Evolutionary conservation across 2,888 invertebrate genomes (phyloP).

Genomic region (Thereva unica): DNA sequence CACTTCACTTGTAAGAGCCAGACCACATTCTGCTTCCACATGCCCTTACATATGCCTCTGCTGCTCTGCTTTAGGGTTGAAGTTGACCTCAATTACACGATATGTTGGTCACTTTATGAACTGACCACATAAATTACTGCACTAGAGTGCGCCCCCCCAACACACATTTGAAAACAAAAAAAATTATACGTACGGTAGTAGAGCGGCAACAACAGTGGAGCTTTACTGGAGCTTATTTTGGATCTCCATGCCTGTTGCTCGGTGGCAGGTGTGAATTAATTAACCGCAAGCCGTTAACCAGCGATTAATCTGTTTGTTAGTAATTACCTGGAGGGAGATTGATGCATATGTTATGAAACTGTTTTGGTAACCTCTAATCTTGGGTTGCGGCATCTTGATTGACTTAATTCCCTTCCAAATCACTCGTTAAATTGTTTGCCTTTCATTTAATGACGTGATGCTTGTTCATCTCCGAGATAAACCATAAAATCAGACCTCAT

Average conservation of each 20-base stretch:
- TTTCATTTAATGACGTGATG: conserved; percentile 23
- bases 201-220: background rate
- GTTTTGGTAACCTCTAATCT: conserved; percentile 1
- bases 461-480: conserved; percentile 32
- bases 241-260: conserved; percentile 37
- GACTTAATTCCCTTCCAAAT: conserved; percentile 18
- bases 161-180: background rate
- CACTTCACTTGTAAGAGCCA: conserved; percentile 32
- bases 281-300: conserved; percentile 41
- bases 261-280: conserved; percentile 41
- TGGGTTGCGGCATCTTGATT: conserved; percentile 20
- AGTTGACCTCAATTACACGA: conserved; percentile 42
- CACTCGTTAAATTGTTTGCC: conserved; percentile 38
- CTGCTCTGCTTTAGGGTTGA: conserved; percentile 32
- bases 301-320: conserved; percentile 40
- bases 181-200: no score
- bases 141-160: conserved; percentile 31
- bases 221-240: conserved; percentile 18
- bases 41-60: conserved; percentile 6
- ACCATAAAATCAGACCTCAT: conserved; percentile 38
- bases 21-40: background rate
- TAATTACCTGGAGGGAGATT: conserved; percentile 27
- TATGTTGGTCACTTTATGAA: conserved; percentile 42
- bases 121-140: conserved; percentile 43
- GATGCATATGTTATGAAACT: conserved; percentile 12